Conservation (phyloP, 2,797 vertebrate genomes). For the Sebastiscus albofasciatus region DNA sequence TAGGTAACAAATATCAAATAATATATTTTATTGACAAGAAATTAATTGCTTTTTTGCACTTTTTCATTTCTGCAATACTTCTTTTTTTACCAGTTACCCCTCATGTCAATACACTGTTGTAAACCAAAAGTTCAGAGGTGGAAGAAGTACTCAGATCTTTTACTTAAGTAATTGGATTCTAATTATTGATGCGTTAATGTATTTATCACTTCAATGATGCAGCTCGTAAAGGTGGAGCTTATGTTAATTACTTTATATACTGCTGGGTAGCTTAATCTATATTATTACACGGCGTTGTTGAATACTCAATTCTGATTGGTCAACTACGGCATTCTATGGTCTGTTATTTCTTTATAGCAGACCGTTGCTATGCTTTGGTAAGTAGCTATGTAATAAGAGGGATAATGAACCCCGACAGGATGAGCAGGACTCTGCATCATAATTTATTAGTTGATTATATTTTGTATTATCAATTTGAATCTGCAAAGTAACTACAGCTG, state of each 20-base stretch:
- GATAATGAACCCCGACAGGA: too few species aligned
- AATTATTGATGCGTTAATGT: not conserved
- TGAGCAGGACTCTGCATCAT: not conserved
- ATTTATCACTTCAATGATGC: not conserved
- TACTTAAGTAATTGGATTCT: not conserved
- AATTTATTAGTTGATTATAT: not conserved
- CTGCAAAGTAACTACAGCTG: not conserved
- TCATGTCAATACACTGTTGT: not conserved
- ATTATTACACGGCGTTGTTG: too few species aligned
- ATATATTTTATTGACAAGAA: not conserved
- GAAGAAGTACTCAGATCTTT: not conserved
- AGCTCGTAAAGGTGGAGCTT: not conserved
- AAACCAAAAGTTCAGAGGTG: not conserved
- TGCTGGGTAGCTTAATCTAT: not conserved
- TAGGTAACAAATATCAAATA: not conserved
- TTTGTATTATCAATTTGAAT: not conserved
- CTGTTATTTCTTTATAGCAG: too few species aligned
- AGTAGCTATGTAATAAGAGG: too few species aligned
- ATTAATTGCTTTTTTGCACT: not conserved
- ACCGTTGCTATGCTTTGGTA: too few species aligned
- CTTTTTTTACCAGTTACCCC: not conserved
- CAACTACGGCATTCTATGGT: too few species aligned
- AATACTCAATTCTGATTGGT: too few species aligned
- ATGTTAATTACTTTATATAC: not conserved
- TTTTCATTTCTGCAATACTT: not conserved